Percentiles rank a stretch among this genome's conserved stretches.
Evolutionary conservation across 2,797 vertebrate species (phyloP).

Genomic region (Petrocephalus sullivani): DNA sequence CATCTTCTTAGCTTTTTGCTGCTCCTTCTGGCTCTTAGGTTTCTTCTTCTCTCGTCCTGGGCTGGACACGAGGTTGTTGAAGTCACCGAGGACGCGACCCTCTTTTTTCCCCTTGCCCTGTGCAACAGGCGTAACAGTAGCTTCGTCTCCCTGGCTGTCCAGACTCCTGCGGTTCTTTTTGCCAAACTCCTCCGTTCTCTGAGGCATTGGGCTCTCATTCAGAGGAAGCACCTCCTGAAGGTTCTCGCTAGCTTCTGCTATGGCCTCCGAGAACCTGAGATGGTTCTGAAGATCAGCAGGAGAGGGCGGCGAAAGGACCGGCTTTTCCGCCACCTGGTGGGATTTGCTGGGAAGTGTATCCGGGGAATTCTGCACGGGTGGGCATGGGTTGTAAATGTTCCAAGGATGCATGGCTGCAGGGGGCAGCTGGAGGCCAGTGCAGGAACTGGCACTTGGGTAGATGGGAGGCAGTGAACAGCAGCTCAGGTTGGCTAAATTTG

Average conservation of each 20-base stretch:
- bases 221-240: constrained; percentile 94
- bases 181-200: constrained; percentile 83
- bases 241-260: constrained; percentile 79
- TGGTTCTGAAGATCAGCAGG: constrained; percentile 74
- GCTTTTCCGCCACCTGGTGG: constrained; percentile 79
- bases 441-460: constrained; percentile 82
- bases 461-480: constrained; percentile 89
- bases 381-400: constrained; percentile 84
- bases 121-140: constrained; percentile 75
- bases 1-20: constrained; percentile 87
- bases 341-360: constrained; percentile 76
- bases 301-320: constrained; percentile 66
- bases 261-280: constrained; percentile 73
- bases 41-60: constrained; percentile 96
- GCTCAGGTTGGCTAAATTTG: constrained; percentile 77
- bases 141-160: constrained; percentile 81
- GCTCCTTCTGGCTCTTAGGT: constrained; percentile 90
- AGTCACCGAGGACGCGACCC: constrained; percentile 82
- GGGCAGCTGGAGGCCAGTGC: constrained; percentile 83
- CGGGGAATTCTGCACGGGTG: constrained; percentile 74
- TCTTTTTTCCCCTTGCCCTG: constrained; percentile 92
- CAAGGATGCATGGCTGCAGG: constrained; percentile 89
- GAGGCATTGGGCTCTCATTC: constrained; percentile 85
- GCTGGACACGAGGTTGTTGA: constrained; percentile 92
- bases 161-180: constrained; percentile 89